Conservation (phyloP, 2,888 invertebrate species). For the Prosapia bicincta region DNA sequence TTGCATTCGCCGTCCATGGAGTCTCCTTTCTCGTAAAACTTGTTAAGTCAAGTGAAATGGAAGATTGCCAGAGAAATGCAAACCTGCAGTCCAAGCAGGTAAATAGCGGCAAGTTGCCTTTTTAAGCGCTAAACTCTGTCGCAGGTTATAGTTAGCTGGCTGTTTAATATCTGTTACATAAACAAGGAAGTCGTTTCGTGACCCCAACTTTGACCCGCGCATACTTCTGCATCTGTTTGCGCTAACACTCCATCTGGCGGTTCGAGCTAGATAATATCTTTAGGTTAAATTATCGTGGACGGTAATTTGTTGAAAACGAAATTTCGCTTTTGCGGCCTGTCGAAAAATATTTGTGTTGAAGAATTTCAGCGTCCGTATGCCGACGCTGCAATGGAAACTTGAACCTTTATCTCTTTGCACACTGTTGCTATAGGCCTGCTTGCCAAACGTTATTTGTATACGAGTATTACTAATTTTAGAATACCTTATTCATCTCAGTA, state of each 20-base stretch:
- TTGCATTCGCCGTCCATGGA: neutral
- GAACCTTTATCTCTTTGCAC: too few relatives aligned
- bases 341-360: too few relatives aligned
- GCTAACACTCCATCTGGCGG: neutral
- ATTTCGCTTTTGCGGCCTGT: too few relatives aligned
- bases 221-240: neutral
- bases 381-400: too few relatives aligned
- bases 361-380: too few relatives aligned
- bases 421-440: too few relatives aligned
- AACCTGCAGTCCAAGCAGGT: neutral
- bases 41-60: neutral
- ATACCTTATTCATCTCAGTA: too few relatives aligned
- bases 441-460: too few relatives aligned
- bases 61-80: neutral
- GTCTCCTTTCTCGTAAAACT: neutral
- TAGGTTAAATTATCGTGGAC: too few relatives aligned
- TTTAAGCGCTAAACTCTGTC: neutral
- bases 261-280: too few relatives aligned
- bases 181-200: neutral
- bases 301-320: too few relatives aligned
- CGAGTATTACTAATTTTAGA: too few relatives aligned
- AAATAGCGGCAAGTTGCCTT: neutral
- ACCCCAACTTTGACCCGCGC: neutral
- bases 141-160: neutral
- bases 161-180: neutral